phyloP scores from a whole-genome alignment of 2,888 invertebrate species.

The Protonemura montana region DNA sequence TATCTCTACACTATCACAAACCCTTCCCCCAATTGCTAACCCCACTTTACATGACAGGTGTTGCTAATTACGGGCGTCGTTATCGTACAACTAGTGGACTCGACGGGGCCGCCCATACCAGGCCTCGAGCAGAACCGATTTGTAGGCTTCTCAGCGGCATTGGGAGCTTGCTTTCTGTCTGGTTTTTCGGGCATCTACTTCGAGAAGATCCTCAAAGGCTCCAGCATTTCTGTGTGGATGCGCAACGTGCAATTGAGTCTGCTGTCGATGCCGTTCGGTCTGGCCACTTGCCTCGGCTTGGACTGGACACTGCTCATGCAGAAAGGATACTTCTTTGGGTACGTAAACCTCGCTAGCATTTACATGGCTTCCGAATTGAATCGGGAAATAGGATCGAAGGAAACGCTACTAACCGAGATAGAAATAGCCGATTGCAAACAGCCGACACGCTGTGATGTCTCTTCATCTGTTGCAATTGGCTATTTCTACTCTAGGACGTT shows the following conservation, averaged over 20 bases:
- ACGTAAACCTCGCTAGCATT: too few species aligned
- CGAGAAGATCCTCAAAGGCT: slow-evolving; percentile 96
- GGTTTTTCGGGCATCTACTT: slow-evolving; percentile 99
- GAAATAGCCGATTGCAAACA: too few species aligned
- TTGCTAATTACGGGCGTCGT: slow-evolving; percentile 83
- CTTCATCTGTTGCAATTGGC: too few species aligned
- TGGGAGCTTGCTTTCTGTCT: slow-evolving; percentile 89
- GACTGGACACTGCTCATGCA: slow-evolving; percentile 67
- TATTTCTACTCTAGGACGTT: too few species aligned
- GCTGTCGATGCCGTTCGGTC: slow-evolving; percentile 88
- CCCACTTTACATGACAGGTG: not conserved
- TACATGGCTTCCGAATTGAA: too few species aligned
- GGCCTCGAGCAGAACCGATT: slow-evolving; percentile 71
- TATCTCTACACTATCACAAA: too few species aligned
- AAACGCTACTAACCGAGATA: too few species aligned
- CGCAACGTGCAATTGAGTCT: slow-evolving; percentile 96
- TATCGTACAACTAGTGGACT: slow-evolving; percentile 76
- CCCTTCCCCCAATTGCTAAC: too few species aligned
- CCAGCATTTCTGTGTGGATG: slow-evolving; percentile 90
- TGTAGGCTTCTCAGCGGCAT: slow-evolving; percentile 81
- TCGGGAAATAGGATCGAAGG: too few species aligned
- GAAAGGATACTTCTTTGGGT: slow-evolving; percentile 80
- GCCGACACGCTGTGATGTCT: too few species aligned
- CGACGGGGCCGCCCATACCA: slow-evolving; percentile 59
- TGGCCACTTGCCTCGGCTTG: slow-evolving; percentile 79